Base-by-base conservation (phyloP, 2,113 vertebrate genomes). In the Oreochromis tanganicae region DNA sequence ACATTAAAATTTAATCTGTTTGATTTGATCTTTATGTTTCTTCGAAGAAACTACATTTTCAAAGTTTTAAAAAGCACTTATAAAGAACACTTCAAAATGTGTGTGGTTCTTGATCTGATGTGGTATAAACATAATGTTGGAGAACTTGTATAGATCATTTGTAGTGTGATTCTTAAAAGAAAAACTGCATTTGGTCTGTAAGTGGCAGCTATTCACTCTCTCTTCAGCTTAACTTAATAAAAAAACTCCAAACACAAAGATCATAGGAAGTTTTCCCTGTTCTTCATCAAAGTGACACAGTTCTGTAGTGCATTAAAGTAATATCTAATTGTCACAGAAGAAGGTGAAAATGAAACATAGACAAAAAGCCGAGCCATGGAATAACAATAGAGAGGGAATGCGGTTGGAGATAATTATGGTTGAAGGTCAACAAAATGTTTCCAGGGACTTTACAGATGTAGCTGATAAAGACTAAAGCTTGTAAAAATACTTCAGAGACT, bases 401-500 rank as follows among this genome's bases (percentile, higher is more conserved):
- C 61, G 46, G 52, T 79, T 88, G 84, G 85, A 93, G 92, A 85
- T 83, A 85, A 90, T 93, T 89, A 73, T 83, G 84, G 85, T 87
- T 93, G 87, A 95, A 96, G 93, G 94, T 95, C 94, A 95, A 79
- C 57, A 59, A 91, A 91, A 94, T 94, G 90, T 95, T 95, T 93
- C 87, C 88, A 90, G 87, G 88, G 92, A 94, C 88, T 93, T 89
- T 93, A 93, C 89, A 93, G 90, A 93, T 94, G 92, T 94, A 93
- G 91, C 92, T 89, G 89, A 91, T 96, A 93, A 93, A 94, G 88
- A 95, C 73, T 92, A 91, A 90, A 91, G 93, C 94, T 95, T 94
- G 94, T 96, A 93, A 95, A 94, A 96, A 94, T 85, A 93, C 95
- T 95, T 93, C 80, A 91, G 93, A 94, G 94, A 93, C 91, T 83